Evolutionary conservation across 2,797 vertebrate species (phyloP).

Genomic region (Erithacus rubecula): DNA sequence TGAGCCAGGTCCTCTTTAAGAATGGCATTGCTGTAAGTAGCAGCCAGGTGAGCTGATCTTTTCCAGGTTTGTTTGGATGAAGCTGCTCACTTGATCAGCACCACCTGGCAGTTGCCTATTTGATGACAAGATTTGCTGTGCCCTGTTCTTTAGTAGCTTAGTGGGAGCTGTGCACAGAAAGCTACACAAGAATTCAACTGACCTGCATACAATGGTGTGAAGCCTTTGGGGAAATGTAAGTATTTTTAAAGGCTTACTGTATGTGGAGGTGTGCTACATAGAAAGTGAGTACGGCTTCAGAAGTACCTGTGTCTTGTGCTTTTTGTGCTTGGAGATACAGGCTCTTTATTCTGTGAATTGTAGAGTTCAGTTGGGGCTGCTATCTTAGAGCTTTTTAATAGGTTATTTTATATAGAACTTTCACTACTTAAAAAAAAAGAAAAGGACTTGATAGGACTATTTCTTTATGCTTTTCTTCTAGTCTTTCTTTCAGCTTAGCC

Average conservation of each 20-base stretch:
- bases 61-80: neutral
- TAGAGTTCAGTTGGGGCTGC: neutral
- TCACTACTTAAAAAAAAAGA: neutral
- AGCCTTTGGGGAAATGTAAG: neutral
- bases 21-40: neutral
- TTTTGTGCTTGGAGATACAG: neutral
- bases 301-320: neutral
- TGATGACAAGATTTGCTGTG: neutral
- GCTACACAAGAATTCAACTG: neutral
- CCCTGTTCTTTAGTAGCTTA: neutral
- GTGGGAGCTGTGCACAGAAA: neutral
- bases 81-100: neutral
- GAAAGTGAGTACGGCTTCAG: neutral
- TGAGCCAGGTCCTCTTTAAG: neutral
- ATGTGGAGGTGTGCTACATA: accelerated
- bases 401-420: neutral
- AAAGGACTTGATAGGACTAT: neutral
- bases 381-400: neutral
- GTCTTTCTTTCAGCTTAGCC: neutral
- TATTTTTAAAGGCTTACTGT: neutral
- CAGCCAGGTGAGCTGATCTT: neutral
- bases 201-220: accelerated
- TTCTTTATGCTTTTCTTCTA: neutral
- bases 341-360: neutral
- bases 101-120: neutral